Evolutionary conservation across 2,113 vertebrate genomes (phyloP).

Genomic region (Meriones unguiculatus): DNA sequence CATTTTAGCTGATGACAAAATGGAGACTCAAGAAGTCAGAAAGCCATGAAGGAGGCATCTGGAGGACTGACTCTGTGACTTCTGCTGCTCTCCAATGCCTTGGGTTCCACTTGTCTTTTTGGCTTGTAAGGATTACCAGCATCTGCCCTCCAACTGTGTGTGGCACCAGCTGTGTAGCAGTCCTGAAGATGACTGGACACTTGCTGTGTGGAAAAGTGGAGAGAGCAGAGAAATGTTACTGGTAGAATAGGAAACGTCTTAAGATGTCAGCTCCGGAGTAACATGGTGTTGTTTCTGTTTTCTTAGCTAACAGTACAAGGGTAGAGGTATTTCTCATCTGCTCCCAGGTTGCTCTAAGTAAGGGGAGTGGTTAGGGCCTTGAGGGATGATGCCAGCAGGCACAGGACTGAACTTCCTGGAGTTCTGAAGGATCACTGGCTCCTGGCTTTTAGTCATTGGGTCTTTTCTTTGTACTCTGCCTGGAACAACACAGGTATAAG

Average conservation of each 20-base stretch:
- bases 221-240: neutral
- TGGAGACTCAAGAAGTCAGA: neutral
- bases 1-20: neutral
- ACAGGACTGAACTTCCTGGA: neutral
- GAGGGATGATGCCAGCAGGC: neutral
- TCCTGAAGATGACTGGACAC: constrained; percentile 12
- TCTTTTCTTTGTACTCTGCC: neutral
- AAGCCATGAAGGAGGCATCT: neutral
- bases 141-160: neutral
- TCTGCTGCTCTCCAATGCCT: neutral
- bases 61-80: neutral
- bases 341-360: constrained; percentile 1
- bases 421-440: neutral
- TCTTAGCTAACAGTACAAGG: constrained; percentile 30
- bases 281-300: constrained; percentile 41
- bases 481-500: too few species aligned
- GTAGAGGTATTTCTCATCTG: neutral
- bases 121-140: neutral
- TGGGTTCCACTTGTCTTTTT: neutral
- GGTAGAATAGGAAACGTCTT: constrained; percentile 26
- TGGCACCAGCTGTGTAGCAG: neutral
- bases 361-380: neutral
- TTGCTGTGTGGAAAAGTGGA: constrained; percentile 13
- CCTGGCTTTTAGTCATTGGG: neutral
- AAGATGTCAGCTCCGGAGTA: neutral